Evolutionary conservation across 2,797 vertebrate species (phyloP).

Genomic region (Aythya fuligula): DNA sequence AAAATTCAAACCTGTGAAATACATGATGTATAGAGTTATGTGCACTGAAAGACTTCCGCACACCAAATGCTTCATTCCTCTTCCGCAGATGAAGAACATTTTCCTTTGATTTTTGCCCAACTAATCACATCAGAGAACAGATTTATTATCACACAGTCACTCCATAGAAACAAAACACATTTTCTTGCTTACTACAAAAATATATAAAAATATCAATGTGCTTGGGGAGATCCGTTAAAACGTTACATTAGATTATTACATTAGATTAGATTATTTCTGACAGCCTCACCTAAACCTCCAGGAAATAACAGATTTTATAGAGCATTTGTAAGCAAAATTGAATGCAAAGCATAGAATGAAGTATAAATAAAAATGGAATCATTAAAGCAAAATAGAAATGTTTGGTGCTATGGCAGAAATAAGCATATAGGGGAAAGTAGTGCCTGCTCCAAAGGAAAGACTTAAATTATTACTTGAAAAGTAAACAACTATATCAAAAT

Average conservation of each 20-base stretch:
- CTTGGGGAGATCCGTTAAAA: background rate
- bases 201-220: background rate
- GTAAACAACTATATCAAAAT: background rate
- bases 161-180: background rate
- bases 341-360: background rate
- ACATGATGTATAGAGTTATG: background rate
- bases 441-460: background rate
- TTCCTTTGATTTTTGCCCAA: background rate
- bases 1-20: background rate
- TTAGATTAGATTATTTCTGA: background rate
- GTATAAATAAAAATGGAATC: background rate
- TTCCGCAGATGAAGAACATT: background rate
- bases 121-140: background rate
- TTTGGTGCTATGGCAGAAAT: background rate
- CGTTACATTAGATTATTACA: background rate
- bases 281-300: background rate
- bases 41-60: background rate
- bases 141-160: background rate
- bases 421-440: constrained; percentile 16
- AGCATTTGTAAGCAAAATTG: background rate
- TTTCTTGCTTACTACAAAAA: background rate
- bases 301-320: background rate
- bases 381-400: constrained; percentile 7
- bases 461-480: constrained; percentile 44
- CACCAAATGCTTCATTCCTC: background rate